Conservation (phyloP, 2,888 invertebrate genomes). For the Xanthia togata region DNA sequence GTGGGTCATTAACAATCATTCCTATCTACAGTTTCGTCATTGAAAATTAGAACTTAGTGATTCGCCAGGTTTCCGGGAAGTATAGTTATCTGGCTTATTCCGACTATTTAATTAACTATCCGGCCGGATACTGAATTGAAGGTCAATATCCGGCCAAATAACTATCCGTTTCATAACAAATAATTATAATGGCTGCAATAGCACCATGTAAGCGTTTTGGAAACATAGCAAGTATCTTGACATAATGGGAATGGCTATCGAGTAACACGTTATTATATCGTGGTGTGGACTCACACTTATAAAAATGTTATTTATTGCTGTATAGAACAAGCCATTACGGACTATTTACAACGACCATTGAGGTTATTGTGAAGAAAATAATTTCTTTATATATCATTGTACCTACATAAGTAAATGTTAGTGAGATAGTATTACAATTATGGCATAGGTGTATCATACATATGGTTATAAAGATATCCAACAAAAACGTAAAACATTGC, state of each 20-base stretch:
- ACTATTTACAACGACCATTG: slow-evolving; percentile 14
- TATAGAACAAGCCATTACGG: slow-evolving; percentile 25
- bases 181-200: not conserved
- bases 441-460: not conserved
- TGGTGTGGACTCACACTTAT: slow-evolving; percentile 2
- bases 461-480: not conserved
- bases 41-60: not conserved
- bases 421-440: not conserved
- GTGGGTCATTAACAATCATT: not conserved
- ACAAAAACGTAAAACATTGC: not conserved
- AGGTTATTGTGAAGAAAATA: slow-evolving; percentile 9
- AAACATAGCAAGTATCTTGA: not conserved
- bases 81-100: not conserved
- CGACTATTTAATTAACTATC: not conserved
- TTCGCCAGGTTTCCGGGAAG: not conserved
- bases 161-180: not conserved
- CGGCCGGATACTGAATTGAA: not conserved
- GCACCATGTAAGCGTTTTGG: not conserved
- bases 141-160: not conserved
- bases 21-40: not conserved
- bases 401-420: not conserved
- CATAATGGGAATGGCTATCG: not conserved
- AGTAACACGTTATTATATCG: not conserved
- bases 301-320: slow-evolving; percentile 8
- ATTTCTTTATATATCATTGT: slow-evolving; percentile 2